phyloP scores from a whole-genome alignment of 2,888 invertebrate species.

The Drosophila vallismaia region DNA sequence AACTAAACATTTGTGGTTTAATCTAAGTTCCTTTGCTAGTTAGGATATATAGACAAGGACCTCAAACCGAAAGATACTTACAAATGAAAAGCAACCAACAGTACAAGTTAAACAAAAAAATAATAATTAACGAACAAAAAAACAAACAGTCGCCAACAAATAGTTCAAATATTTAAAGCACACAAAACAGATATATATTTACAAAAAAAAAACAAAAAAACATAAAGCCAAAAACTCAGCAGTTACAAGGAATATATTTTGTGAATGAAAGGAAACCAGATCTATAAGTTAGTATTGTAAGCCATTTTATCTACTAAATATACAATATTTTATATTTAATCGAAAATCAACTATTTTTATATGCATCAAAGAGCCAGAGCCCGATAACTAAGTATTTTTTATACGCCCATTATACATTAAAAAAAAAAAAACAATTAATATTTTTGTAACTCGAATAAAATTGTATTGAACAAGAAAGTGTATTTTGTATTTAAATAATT shows the following conservation, averaged over 20 bases:
- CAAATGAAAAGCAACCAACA: constrained; percentile 67
- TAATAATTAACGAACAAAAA: constrained; percentile 26
- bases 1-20: constrained; percentile 35
- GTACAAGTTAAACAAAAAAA: constrained; percentile 38
- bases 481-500: constrained; percentile 37
- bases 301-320: constrained; percentile 47
- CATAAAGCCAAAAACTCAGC: constrained; percentile 16
- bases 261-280: constrained; percentile 33
- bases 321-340: constrained; percentile 35
- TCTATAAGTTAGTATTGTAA: constrained; percentile 43
- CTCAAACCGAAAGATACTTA: constrained; percentile 32
- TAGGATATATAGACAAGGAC: constrained; percentile 48
- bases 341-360: constrained; percentile 40
- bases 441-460: constrained; percentile 78
- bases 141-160: constrained; percentile 53
- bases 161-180: constrained; percentile 68
- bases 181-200: constrained; percentile 34
- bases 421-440: constrained; percentile 51
- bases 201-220: constrained; percentile 28
- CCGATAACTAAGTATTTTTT: constrained; percentile 62
- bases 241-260: constrained; percentile 44
- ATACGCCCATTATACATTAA: constrained; percentile 66
- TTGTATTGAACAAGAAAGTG: constrained; percentile 62
- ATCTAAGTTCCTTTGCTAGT: constrained; percentile 45
- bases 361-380: constrained; percentile 21